Evolutionary conservation across 1,140 invertebrate genomes (phyloP), one percentile per base, ranked within the genome.

Genomic region (Drosophila punjabiensis): DNA sequence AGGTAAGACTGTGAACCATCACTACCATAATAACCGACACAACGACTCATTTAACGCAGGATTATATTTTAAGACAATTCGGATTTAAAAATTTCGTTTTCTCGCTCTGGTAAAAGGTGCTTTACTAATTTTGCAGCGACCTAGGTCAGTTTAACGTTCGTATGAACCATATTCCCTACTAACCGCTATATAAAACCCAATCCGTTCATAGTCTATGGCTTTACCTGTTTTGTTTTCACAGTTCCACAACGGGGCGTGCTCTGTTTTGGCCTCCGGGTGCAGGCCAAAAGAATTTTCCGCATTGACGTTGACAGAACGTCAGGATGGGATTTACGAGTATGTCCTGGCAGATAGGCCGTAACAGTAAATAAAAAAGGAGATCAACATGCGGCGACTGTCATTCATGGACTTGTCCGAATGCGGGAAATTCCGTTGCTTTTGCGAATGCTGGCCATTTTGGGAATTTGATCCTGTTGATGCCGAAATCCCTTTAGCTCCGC

Each of bases 291-390:
- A 37, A 30, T 73, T 73, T 60, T 74, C 37, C 45, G 28, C 70
- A 73, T 62, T 74, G 55, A 74, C 68, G 68, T 74, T 74, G 70
- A 74, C 68, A 74, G 70, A 74, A 43, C 53, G 70, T 74, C 70
- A 74, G 55, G 7, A 30, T n/a, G 32, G 70, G 68, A 74, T 74
- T 74, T 74, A 56, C 55, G 33, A 56, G 55, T 37, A 37, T 52
- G 43, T 50, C 45, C 68, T 61, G 70, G 70, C 70, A 74, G 55
- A 56, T 37, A 74, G 56, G 30, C 47, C 9, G 67, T 9, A 50
- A 41, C 30, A 41, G 20, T 28, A 67, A 70, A 55, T 16, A 70
- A 69, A 58, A 70, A 37, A 59, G 70, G 14, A 69, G 30, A 70
- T 69, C 67, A 74, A 52, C 70, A 48, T 73, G 28, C 50, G 65